Base-by-base conservation (phyloP, 1,140 invertebrate species). In the Chrysomallon squamiferum region DNA sequence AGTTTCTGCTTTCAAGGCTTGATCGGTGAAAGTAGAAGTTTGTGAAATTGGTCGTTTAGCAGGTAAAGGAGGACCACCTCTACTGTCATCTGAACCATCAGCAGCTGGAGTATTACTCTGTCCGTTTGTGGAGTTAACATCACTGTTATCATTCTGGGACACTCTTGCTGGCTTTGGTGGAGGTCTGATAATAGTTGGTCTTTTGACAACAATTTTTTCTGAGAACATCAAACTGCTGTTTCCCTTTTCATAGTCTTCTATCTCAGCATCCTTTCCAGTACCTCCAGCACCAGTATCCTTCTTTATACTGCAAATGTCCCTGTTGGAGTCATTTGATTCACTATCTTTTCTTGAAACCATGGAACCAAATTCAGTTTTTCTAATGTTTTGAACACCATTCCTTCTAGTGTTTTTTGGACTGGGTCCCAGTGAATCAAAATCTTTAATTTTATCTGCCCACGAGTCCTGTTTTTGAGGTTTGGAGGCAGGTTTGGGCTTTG, bases 141-240 rank as follows among this genome's bases (percentile, higher is more conserved):
- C 29, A 29, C 41, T 1, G 29, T 18, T 22, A 35, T 65, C 29
- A 29, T 50, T 1, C 52, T 54, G 33, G 67, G 49, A 38, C 59
- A 38, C 22, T 22, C 47, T 65, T 29, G 27, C 38, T 2, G 54
- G 65, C 43, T 70, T 69, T 5, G 66, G 49, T 32, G 60, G 60
- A 41, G 71, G 49, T 50, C 59, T 50, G 20, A 73, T 69, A n/a
- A 73, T 69, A 15, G 66, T 73, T 32, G 71, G 71, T 58, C 64
- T 62, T 47, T 64, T 71, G 27, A 47, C 7, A 32, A 38, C 15
- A 18, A 6, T 35, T 30, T 56, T 50, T 60, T 29, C 22, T 30
- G 5, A 41, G 32, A 20, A 43, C 58, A 38, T 15, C 35, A 15
- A 5, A 7, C 15, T 15, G 5, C 35, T 38, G 35, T 15, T 38